phyloP scores from a whole-genome alignment of 2,888 invertebrate genomes.

The Agrochola litura region DNA sequence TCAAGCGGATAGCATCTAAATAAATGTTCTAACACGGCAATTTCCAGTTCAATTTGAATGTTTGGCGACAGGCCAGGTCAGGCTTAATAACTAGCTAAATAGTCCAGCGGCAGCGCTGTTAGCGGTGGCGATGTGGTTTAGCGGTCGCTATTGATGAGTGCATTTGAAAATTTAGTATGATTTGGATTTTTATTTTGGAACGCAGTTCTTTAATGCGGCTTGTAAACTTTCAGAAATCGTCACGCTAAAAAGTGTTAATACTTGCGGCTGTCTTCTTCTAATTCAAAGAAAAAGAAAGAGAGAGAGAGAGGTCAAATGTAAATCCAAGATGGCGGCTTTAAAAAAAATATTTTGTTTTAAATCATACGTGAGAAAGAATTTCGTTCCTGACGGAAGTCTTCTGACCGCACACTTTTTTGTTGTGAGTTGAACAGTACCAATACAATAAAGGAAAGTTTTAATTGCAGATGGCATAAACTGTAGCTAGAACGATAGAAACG shows the following conservation, averaged over 20 bases:
- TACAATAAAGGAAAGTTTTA: not conserved
- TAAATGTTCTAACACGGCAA: constrained; percentile 65
- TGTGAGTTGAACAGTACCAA: not conserved
- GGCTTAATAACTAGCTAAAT: constrained; percentile 73
- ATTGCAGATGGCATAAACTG: not conserved
- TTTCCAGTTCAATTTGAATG: constrained; percentile 76
- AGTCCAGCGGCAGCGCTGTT: constrained; percentile 64
- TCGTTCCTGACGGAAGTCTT: too few species aligned
- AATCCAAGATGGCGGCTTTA: too few species aligned
- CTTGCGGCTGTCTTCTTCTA: too few species aligned
- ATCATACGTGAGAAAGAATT: too few species aligned
- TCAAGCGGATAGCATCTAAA: constrained; percentile 58
- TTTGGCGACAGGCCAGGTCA: constrained; percentile 74
- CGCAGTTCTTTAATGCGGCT: too few species aligned
- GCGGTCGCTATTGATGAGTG: constrained; percentile 45
- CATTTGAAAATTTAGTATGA: not conserved
- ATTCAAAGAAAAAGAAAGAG: too few species aligned
- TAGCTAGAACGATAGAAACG: not conserved
- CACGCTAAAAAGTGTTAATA: too few species aligned
- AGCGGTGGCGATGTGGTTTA: constrained; percentile 60
- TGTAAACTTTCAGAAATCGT: too few species aligned
- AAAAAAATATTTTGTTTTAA: too few species aligned
- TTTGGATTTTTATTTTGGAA: not conserved
- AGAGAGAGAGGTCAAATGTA: too few species aligned
- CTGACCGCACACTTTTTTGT: not conserved